Evolutionary conservation across 2,113 vertebrate species (phyloP).

Genomic region (Protobothrops flavoviridis): DNA sequence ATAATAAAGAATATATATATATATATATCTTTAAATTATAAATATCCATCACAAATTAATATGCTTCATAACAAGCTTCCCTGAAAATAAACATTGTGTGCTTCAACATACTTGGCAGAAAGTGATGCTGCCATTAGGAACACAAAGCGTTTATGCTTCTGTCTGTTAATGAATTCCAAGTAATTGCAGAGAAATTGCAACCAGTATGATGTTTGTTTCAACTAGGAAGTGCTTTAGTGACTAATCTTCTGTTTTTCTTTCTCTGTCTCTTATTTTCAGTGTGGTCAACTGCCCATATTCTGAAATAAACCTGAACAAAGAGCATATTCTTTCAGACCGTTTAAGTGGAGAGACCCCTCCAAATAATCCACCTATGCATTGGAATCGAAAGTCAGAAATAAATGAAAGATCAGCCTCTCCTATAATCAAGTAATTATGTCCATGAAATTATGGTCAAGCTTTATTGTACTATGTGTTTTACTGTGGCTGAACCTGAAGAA

Average conservation of each 20-base stretch:
- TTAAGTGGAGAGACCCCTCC: constrained; percentile 79
- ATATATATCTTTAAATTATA: not conserved
- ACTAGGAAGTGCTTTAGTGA: constrained; percentile 23
- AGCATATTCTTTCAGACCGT: constrained; percentile 79
- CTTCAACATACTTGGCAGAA: constrained; percentile 18
- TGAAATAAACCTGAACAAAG: constrained; percentile 83
- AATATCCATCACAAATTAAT: not conserved
- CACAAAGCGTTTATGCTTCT: not conserved
- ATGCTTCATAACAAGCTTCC: not conserved
- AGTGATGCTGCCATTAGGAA: not conserved
- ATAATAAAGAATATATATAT: not conserved
- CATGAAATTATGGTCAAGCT: not conserved
- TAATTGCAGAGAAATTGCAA: constrained; percentile 17
- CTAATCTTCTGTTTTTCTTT: constrained; percentile 16
- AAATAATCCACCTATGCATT: constrained; percentile 63
- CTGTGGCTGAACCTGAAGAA: not conserved
- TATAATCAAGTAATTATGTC: constrained; percentile 71
- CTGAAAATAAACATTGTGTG: not conserved
- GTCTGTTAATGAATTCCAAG: not conserved
- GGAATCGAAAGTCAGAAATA: constrained; percentile 69
- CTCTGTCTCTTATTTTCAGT: constrained; percentile 59
- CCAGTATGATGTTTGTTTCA: not conserved
- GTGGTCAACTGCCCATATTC: constrained; percentile 83
- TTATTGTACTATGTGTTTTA: rapidly evolving
- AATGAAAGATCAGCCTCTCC: constrained; percentile 67